Percentiles rank a stretch among this genome's conserved stretches.
phyloP scores from a whole-genome alignment of 2,797 vertebrate species.

The Danio choprae region DNA sequence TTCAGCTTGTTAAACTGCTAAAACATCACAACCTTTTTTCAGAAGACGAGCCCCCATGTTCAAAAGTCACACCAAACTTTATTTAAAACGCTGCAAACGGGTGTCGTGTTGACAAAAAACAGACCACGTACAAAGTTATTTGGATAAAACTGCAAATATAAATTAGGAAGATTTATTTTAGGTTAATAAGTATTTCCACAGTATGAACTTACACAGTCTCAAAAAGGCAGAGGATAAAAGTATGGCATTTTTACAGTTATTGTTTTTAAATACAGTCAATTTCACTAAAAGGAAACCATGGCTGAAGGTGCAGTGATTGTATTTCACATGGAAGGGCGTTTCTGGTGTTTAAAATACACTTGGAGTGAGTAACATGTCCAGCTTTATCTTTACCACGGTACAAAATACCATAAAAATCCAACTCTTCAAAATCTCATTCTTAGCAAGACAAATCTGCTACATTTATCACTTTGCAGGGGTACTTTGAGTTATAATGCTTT shows the following conservation, averaged over 20 bases:
- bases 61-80: constrained; percentile 27
- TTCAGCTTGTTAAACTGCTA: not conserved
- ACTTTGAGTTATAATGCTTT: constrained; percentile 6
- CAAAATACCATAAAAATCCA: constrained; percentile 60
- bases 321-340: constrained; percentile 70
- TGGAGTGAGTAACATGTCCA: constrained; percentile 62
- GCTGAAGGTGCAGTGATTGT: constrained; percentile 72
- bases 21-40: not conserved
- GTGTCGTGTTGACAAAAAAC: constrained; percentile 2
- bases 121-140: constrained; percentile 7
- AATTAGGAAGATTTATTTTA: constrained; percentile 79
- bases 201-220: constrained; percentile 75
- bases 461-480: constrained; percentile 14
- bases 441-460: constrained; percentile 41
- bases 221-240: constrained; percentile 74
- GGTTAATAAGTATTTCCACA: constrained; percentile 68
- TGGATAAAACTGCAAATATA: constrained; percentile 53
- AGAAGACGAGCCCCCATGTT: not conserved
- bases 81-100: constrained; percentile 23
- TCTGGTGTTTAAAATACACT: constrained; percentile 59
- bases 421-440: constrained; percentile 41
- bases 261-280: constrained; percentile 33
- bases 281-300: constrained; percentile 53
- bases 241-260: constrained; percentile 61
- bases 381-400: constrained; percentile 58